phyloP scores from a whole-genome alignment of 2,797 vertebrate species.

The Enteromius trimaculatus region DNA sequence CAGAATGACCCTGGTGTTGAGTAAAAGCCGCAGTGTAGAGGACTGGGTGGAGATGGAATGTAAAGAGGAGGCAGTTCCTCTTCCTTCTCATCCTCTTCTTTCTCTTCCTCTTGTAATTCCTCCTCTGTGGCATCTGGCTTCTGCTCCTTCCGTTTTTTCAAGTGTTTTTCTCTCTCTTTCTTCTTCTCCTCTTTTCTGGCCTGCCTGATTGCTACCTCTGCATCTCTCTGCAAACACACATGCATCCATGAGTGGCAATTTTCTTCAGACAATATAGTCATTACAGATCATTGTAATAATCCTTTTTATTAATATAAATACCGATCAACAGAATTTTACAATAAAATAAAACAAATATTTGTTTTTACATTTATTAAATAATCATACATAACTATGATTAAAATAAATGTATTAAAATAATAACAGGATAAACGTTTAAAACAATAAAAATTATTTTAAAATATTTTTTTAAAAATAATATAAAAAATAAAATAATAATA shows the following conservation, averaged over 20 bases:
- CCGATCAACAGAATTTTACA: not conserved
- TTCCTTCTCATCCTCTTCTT: conserved; percentile 67
- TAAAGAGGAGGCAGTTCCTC: conserved; percentile 81
- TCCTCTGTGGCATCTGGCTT: conserved; percentile 57
- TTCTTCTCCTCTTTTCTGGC: conserved; percentile 73
- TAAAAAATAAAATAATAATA: too few species aligned
- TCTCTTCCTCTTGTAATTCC: conserved; percentile 65
- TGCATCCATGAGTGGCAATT: not conserved
- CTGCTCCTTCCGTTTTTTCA: conserved; percentile 70
- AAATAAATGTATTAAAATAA: too few species aligned
- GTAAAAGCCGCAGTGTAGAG: conserved; percentile 90
- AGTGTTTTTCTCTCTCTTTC: conserved; percentile 66
- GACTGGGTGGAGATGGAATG: conserved; percentile 83
- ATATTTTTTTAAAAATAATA: too few species aligned
- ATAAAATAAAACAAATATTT: not conserved
- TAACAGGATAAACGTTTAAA: not conserved
- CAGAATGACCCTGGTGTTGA: conserved; percentile 88
- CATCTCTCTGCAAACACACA: conserved; percentile 76
- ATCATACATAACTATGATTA: too few species aligned
- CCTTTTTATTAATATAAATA: not conserved
- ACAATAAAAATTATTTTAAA: not conserved
- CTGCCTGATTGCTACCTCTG: conserved; percentile 77
- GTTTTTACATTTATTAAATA: too few species aligned
- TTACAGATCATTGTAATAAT: not conserved
- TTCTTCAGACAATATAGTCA: not conserved